These are phyloP conservation scores for Drosophila buzzatii DNA, from an alignment of 2,888 invertebrate genomes.

Conservation along the genomic window DNA sequence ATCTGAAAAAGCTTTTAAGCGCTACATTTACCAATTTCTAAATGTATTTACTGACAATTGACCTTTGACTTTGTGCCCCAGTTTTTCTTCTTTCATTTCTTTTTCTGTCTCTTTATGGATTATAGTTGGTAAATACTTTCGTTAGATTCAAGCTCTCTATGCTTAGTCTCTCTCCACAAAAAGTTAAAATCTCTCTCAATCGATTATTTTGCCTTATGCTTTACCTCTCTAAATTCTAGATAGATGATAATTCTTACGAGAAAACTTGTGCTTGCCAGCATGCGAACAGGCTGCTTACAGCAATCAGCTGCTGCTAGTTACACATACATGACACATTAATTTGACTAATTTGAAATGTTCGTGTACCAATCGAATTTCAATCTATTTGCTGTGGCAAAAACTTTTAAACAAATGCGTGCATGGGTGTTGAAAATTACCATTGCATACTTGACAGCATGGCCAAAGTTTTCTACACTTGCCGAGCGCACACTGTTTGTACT, in stretches of 20 bases:
- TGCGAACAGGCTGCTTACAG: constrained; percentile 4
- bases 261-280: constrained; percentile 10
- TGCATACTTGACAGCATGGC: constrained; percentile 53
- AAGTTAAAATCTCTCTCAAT: neutral
- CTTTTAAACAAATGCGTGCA: constrained; percentile 28
- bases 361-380: constrained; percentile 58
- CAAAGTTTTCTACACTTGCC: constrained; percentile 48
- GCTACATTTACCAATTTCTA: neutral
- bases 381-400: constrained; percentile 46
- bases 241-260: constrained; percentile 6
- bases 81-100: neutral
- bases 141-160: neutral
- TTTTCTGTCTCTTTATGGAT: neutral
- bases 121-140: neutral
- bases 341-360: constrained; percentile 49
- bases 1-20: constrained; percentile 7
- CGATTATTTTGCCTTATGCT: neutral
- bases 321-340: constrained; percentile 40
- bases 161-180: neutral
- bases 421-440: constrained; percentile 50
- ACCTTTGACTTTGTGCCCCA: neutral
- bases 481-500: constrained; percentile 28
- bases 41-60: neutral
- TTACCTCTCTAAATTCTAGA: neutral
- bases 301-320: constrained; percentile 16